These are phyloP conservation scores for Actinostola sp. DNA, from an alignment of 92 coral and sea anemone genomes.

Conservation along the genomic window DNA sequence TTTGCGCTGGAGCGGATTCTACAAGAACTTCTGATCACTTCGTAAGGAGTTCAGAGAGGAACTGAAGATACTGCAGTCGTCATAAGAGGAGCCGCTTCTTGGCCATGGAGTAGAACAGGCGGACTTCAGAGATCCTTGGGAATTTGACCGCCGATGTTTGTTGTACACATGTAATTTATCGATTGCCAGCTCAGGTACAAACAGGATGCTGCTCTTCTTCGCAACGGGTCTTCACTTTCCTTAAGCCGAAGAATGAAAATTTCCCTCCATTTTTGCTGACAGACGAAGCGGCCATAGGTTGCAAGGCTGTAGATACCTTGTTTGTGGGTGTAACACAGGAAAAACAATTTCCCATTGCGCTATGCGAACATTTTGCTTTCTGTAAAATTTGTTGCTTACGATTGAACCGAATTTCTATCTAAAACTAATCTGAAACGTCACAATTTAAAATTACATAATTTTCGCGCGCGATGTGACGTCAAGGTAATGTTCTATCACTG, in stretches of 20 bases:
- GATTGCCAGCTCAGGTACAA: no score
- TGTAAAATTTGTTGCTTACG: background rate
- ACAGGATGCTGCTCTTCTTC: no score
- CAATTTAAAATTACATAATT: background rate
- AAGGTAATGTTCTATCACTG: no score
- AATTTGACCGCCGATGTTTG: background rate
- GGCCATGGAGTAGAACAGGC: slow-evolving; percentile 1
- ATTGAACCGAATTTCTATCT: no score
- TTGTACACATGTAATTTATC: no score
- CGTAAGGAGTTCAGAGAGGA: background rate
- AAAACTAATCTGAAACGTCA: no score
- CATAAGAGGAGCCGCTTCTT: slow-evolving; percentile 2
- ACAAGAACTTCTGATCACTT: background rate
- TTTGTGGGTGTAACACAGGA: background rate
- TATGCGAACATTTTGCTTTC: no score
- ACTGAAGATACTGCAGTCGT: no score
- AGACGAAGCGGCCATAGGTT: background rate
- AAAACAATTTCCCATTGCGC: slow-evolving; percentile 5
- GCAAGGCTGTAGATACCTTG: slow-evolving; percentile 8
- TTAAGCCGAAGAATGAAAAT: background rate
- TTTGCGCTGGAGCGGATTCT: no score
- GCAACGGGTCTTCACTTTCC: background rate
- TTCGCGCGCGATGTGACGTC: background rate
- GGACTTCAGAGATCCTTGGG: background rate
- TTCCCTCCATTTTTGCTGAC: background rate